Conservation (phyloP, 1,140 invertebrate species). For the Pinna nobilis region DNA sequence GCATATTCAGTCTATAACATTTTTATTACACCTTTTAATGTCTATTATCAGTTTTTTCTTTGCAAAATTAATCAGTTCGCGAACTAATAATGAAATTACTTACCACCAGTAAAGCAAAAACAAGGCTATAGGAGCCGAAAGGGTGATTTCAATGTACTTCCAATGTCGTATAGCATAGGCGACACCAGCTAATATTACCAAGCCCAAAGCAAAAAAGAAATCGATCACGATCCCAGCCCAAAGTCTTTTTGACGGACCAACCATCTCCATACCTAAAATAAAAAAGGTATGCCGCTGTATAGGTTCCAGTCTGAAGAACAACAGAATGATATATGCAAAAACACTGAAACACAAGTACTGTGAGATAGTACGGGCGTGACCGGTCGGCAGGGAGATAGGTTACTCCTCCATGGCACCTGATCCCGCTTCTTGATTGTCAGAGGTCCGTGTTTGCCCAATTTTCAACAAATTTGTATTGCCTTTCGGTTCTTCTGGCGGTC, state of each 20-base stretch:
- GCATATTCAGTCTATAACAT: too few relatives aligned
- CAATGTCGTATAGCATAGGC: slow-evolving; percentile 82
- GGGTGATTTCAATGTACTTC: slow-evolving; percentile 83
- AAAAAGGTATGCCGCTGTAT: slow-evolving; percentile 77
- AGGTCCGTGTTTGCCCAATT: too few relatives aligned
- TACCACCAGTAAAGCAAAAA: slow-evolving; percentile 75
- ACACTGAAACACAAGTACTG: slow-evolving; percentile 83
- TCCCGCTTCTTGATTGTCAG: too few relatives aligned
- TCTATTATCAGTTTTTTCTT: too few relatives aligned
- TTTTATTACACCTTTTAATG: too few relatives aligned
- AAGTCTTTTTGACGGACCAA: slow-evolving; percentile 49
- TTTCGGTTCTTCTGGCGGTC: too few relatives aligned
- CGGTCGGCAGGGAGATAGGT: slow-evolving; percentile 79
- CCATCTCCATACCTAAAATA: slow-evolving; percentile 75
- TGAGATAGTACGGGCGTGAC: slow-evolving; percentile 80
- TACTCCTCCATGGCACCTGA: too few relatives aligned
- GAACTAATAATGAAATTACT: too few relatives aligned
- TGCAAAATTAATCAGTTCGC: too few relatives aligned
- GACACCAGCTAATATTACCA: slow-evolving; percentile 76
- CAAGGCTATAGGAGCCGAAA: slow-evolving; percentile 83
- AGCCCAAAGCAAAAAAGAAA: slow-evolving; percentile 45
- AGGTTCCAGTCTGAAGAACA: slow-evolving; percentile 84
- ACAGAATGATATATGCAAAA: slow-evolving; percentile 85
- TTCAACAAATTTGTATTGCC: too few relatives aligned
- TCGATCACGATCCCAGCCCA: slow-evolving; percentile 47